Evolutionary conservation across 1,140 invertebrate genomes (phyloP).

Genomic region (Drosophila insularis): DNA sequence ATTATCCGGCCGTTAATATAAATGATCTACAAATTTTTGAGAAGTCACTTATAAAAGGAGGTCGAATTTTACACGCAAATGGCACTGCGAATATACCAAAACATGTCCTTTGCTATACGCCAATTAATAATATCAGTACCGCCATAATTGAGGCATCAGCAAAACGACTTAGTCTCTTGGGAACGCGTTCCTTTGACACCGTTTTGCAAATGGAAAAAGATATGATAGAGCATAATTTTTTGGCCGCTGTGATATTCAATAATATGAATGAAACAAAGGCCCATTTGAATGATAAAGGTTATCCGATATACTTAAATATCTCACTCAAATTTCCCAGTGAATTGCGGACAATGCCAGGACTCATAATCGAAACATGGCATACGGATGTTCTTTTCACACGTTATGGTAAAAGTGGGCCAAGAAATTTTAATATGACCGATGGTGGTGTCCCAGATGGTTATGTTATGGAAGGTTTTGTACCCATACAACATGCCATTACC

Average conservation of each 20-base stretch:
- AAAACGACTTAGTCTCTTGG: slow-evolving; percentile 9
- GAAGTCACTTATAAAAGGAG: background rate
- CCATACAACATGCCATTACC: slow-evolving; percentile 85
- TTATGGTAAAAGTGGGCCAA: slow-evolving; percentile 47
- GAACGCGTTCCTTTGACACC: slow-evolving; percentile 26
- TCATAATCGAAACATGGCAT: slow-evolving; percentile 44
- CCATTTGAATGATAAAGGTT: background rate
- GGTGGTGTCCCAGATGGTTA: slow-evolving; percentile 83
- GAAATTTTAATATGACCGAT: slow-evolving; percentile 46
- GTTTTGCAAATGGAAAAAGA: slow-evolving; percentile 26
- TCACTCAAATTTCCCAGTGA: slow-evolving; percentile 50
- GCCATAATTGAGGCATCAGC: background rate
- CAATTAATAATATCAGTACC: background rate
- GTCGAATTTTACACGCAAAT: slow-evolving; percentile 34
- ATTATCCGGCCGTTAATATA: background rate
- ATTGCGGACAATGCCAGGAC: slow-evolving; percentile 32
- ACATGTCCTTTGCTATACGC: slow-evolving; percentile 32
- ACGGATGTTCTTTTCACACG: slow-evolving; percentile 44
- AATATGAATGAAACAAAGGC: background rate
- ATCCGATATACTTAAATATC: slow-evolving; percentile 24
- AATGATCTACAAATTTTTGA: background rate
- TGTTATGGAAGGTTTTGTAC: slow-evolving; percentile 85
- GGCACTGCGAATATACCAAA: slow-evolving; percentile 35
- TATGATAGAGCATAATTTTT: slow-evolving; percentile 31
- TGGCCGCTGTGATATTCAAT: slow-evolving; percentile 45